Evolutionary conservation across 1,140 invertebrate genomes (phyloP).

Genomic region (Drosophila nebulosa): DNA sequence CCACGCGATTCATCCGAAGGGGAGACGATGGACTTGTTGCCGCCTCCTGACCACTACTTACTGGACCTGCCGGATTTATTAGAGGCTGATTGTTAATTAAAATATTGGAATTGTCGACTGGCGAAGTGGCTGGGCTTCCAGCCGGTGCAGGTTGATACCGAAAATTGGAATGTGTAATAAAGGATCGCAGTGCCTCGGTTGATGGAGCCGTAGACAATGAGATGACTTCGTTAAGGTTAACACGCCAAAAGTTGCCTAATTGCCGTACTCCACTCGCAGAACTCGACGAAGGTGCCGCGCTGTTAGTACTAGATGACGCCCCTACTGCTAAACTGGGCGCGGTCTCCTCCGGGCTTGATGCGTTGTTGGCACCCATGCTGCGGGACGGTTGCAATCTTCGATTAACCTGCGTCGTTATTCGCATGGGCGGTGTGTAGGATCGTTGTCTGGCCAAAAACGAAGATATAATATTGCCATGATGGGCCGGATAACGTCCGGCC

Average conservation of each 20-base stretch:
- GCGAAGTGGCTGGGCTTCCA: not conserved
- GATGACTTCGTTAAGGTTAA: conserved; percentile 61
- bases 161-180: conserved; percentile 68
- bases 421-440: conserved; percentile 51
- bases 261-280: conserved; percentile 40
- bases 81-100: conserved; percentile 33
- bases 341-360: conserved; percentile 39
- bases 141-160: conserved; percentile 41
- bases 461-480: conserved; percentile 39
- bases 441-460: conserved; percentile 52
- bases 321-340: not conserved
- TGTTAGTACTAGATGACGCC: not conserved
- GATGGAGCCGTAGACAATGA: conserved; percentile 63
- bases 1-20: conserved; percentile 1
- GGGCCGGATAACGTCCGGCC: not conserved
- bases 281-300: not conserved
- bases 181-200: conserved; percentile 56
- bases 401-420: conserved; percentile 40
- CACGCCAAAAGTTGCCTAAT: conserved; percentile 55
- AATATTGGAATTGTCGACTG: conserved; percentile 47
- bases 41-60: not conserved
- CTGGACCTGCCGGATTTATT: not conserved
- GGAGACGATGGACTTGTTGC: not conserved
- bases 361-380: conserved; percentile 40
- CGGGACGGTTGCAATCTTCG: conserved; percentile 61